Base-by-base conservation (phyloP, 2,113 vertebrate species). In the Verasper variegatus region DNA sequence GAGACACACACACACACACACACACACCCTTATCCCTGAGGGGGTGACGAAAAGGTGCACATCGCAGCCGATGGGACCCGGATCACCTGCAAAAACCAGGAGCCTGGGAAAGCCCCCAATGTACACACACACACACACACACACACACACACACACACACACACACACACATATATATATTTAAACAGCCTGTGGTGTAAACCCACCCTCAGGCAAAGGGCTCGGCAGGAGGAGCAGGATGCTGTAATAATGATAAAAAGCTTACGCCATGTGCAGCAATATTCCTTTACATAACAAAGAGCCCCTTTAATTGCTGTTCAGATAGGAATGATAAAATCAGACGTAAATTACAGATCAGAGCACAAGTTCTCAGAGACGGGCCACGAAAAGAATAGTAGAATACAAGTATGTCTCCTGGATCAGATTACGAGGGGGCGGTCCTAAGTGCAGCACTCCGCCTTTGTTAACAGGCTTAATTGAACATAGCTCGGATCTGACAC, bases 41-140 rank as follows among this genome's bases (percentile, higher is more conserved):
- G 84, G 81, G 81, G 15, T 52, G 67, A 63, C 27, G 20, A 4
- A 68, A 85, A 68, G 60, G 13, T 57, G 68, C 68, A 67, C 65
- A 61, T 77, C 37, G 11, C 56, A 76, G 68, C 40, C 8, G 20
- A 80, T 2, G 20, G 74, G 64, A 37, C 66, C 54, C 21, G 76
- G 72, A 80, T 89, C 78, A 86, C 85, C 81, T 87, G 82, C 80
- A 40, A 68, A 31, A 80, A 55, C 40, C 68, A 52, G 11, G 54
- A 84, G 87, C 85, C 72, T 84, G 85, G 81, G 88, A 92, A 92
- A 88, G 62, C 81, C 82, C 78, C 77, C 15, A 12, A 64, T 57
- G 49, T 52, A 58, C 57, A 71, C 58, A 66, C 17, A n/a, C 55
- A 14, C 11, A 55, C 17, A 26, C 23, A 26, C 55, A 57, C 27